Evolutionary conservation across 2,888 invertebrate genomes (phyloP).

Genomic region (Stegana nigrithorax): DNA sequence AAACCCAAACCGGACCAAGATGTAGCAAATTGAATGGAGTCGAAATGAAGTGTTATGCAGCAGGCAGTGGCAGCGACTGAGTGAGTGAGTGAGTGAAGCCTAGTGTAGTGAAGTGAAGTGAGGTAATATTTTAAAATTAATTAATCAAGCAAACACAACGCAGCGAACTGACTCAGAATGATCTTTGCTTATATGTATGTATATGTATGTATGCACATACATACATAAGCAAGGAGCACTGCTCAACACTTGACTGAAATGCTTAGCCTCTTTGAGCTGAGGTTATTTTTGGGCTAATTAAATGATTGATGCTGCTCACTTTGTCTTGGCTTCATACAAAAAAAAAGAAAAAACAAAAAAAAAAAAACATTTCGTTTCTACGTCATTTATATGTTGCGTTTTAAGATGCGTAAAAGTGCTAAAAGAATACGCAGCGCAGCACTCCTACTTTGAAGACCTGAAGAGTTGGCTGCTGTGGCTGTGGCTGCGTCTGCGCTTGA

Average conservation of each 20-base stretch:
- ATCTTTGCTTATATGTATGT: too few relatives aligned
- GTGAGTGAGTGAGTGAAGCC: too few relatives aligned
- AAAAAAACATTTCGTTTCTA: too few relatives aligned
- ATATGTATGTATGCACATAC: too few relatives aligned
- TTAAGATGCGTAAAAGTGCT: slow-evolving; percentile 3
- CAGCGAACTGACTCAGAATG: too few relatives aligned
- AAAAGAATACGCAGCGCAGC: background rate
- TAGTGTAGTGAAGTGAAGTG: slow-evolving; percentile 13
- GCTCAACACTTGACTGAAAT: background rate
- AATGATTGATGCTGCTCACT: slow-evolving; percentile 16
- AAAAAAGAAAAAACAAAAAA: too few relatives aligned
- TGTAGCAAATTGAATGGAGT: background rate
- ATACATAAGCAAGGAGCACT: background rate
- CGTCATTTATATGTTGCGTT: background rate
- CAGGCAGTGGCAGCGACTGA: too few relatives aligned
- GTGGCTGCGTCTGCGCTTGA: background rate
- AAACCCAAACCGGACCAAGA: background rate
- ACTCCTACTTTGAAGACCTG: too few relatives aligned
- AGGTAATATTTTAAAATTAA: slow-evolving; percentile 58
- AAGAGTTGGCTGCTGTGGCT: too few relatives aligned
- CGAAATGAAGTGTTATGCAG: slow-evolving; percentile 4
- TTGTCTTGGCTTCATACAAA: background rate
- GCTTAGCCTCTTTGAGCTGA: background rate
- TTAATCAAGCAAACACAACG: slow-evolving; percentile 49
- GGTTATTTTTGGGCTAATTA: slow-evolving; percentile 18